Evolutionary conservation across 2,797 vertebrate species (phyloP).

Genomic region (Babyrousa celebensis): DNA sequence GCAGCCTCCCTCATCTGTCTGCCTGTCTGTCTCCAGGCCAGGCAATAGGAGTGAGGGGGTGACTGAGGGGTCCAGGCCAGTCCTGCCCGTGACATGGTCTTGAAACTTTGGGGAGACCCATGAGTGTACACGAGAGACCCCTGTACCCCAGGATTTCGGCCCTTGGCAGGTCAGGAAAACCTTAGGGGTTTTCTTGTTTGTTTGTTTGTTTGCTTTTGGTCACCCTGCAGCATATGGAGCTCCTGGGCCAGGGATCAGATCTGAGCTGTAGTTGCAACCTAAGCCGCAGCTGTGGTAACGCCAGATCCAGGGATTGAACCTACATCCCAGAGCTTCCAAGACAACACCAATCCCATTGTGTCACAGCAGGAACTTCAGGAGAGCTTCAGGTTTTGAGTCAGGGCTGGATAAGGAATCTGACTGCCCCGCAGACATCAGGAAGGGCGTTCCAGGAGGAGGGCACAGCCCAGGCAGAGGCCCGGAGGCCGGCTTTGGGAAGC

Average conservation of each 20-base stretch:
- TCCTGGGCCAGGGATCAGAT: too few relatives aligned
- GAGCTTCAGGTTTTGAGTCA: neutral
- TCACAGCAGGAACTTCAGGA: too few relatives aligned
- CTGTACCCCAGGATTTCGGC: neutral
- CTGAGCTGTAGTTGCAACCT: too few relatives aligned
- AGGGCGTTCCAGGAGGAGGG: neutral
- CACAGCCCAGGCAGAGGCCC: neutral
- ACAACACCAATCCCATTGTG: too few relatives aligned
- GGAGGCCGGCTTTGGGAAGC: neutral
- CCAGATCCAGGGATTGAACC: too few relatives aligned
- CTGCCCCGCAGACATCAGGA: neutral
- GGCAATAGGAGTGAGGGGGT: neutral
- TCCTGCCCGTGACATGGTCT: neutral
- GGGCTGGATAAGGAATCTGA: neutral
- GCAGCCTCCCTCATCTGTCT: neutral
- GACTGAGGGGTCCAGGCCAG: neutral
- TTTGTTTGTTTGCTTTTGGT: too few relatives aligned
- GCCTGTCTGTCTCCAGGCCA: neutral
- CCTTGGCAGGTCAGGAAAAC: neutral
- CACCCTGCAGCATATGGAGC: too few relatives aligned
- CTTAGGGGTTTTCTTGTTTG: neutral
- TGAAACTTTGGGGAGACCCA: neutral
- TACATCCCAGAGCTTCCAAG: too few relatives aligned
- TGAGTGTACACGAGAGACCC: fast-evolving
- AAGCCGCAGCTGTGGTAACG: too few relatives aligned